Percentiles rank a stretch among this genome's conserved stretches.
Conservation (phyloP, 2,888 invertebrate species). For the Notodonta ziczac region DNA sequence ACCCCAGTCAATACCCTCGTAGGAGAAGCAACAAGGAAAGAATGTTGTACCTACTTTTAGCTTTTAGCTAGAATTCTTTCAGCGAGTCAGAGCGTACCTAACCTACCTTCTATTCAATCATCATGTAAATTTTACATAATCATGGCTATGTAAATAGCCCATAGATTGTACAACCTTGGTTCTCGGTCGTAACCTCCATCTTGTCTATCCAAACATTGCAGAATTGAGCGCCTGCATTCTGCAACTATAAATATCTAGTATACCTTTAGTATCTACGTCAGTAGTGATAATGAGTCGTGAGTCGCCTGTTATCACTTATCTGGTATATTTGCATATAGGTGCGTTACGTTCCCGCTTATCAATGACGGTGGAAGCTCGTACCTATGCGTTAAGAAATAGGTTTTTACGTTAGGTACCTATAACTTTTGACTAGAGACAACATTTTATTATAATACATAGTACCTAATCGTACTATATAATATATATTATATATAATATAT, state of each 20-base stretch:
- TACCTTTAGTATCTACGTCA: slow-evolving; percentile 6
- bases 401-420: background rate
- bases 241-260: background rate
- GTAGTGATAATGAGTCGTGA: slow-evolving; percentile 49
- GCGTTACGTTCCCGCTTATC: background rate
- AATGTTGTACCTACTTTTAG: too few relatives aligned
- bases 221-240: slow-evolving; percentile 5
- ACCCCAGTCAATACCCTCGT: too few relatives aligned
- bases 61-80: too few relatives aligned
- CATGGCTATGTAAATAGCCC: background rate
- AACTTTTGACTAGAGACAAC: background rate
- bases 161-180: slow-evolving; percentile 2
- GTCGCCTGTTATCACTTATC: slow-evolving; percentile 37
- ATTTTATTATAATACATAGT: too few relatives aligned
- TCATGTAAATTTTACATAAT: background rate
- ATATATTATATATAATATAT: too few relatives aligned
- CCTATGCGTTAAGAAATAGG: background rate
- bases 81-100: too few relatives aligned
- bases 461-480: too few relatives aligned
- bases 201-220: slow-evolving; percentile 8
- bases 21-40: too few relatives aligned
- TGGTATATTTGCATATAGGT: background rate
- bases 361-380: background rate
- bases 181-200: background rate
- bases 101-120: too few relatives aligned